Conservation (phyloP, 1,140 invertebrate genomes). For the Aporrectodea caliginosa region DNA sequence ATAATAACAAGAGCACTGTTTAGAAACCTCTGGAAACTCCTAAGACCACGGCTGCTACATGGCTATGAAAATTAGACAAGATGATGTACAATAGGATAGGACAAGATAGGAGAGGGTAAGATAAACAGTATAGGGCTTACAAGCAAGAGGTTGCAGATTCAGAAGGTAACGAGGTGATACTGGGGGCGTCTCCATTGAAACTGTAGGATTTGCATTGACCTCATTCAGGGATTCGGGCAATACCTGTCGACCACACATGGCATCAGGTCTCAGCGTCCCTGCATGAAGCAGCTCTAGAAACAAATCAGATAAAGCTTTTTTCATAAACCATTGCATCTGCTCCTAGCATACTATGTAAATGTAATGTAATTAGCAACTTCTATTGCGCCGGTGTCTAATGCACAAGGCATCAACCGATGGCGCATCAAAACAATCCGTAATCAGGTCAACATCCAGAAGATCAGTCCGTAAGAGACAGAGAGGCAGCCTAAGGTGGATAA, state of each 20-base stretch:
- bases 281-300: neutral
- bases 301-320: too few species aligned
- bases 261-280: neutral
- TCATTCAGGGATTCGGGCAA: neutral
- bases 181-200: conserved; percentile 66
- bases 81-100: neutral
- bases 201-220: neutral
- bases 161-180: conserved; percentile 74
- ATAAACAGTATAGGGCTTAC: conserved; percentile 64
- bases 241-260: neutral
- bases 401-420: too few species aligned
- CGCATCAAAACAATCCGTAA: too few species aligned
- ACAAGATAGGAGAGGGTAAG: too few species aligned
- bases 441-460: too few species aligned
- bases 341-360: too few species aligned
- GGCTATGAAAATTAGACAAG: too few species aligned
- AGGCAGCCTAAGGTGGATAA: too few species aligned
- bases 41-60: neutral
- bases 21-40: neutral
- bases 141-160: conserved; percentile 73
- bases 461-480: too few species aligned
- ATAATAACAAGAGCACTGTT: neutral
- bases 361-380: too few species aligned
- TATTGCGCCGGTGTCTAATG: too few species aligned
- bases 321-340: too few species aligned